These are phyloP conservation scores for Dynastes hyllus DNA, from an alignment of 2,888 invertebrate genomes.

Conservation along the genomic window DNA sequence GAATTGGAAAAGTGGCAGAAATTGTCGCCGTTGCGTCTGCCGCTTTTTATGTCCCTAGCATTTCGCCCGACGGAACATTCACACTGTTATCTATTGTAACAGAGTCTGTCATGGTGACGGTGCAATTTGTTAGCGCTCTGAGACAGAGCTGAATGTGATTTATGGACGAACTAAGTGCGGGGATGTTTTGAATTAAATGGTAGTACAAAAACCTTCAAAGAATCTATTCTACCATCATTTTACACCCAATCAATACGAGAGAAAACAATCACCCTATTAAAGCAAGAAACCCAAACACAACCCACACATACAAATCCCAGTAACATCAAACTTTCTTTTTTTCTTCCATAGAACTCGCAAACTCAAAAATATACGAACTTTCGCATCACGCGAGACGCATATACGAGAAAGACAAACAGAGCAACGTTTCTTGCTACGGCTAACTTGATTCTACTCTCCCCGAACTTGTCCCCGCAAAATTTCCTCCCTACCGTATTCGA, in stretches of 20 bases:
- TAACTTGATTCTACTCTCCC: slow-evolving; percentile 17
- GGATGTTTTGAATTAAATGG: slow-evolving; percentile 8
- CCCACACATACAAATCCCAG: too few relatives aligned
- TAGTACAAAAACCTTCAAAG: background rate
- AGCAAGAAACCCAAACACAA: too few relatives aligned
- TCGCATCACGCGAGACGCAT: too few relatives aligned
- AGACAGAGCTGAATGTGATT: slow-evolving; percentile 13
- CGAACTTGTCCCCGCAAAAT: slow-evolving; percentile 7
- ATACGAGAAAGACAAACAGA: too few relatives aligned
- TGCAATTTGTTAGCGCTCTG: slow-evolving; percentile 23
- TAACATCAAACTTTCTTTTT: too few relatives aligned
- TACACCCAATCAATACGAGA: too few relatives aligned
- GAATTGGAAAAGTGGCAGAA: slow-evolving; percentile 5
- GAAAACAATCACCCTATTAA: too few relatives aligned
- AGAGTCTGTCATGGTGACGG: slow-evolving; percentile 30
- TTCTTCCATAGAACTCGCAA: too few relatives aligned
- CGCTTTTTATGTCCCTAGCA: background rate
- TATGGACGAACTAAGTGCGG: slow-evolving; percentile 6
- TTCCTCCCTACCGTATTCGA: background rate
- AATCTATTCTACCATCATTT: too few relatives aligned
- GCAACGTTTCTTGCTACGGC: background rate
- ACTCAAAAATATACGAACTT: too few relatives aligned
- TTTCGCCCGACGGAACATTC: slow-evolving; percentile 17
- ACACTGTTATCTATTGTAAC: slow-evolving; percentile 26
- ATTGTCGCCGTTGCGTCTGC: background rate